Base-by-base conservation (phyloP, 1,140 invertebrate genomes). In the Akabosia matsudoensis region DNA sequence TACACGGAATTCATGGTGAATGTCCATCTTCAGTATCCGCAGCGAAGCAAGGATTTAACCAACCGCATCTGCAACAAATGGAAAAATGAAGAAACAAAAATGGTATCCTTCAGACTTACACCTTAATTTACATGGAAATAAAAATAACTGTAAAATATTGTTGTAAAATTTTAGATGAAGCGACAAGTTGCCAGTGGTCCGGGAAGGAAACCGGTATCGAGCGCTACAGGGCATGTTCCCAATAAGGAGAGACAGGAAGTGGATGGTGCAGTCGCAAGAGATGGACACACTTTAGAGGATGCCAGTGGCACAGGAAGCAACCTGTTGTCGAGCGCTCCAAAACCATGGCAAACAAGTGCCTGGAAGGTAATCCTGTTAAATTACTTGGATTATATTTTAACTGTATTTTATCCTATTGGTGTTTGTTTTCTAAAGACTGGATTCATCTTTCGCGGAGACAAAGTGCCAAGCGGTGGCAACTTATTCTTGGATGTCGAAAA, bases 361-460 rank as follows among this genome's bases (percentile, higher is more conserved):
- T 67, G 61, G 61, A 67, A 31, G 54, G 54, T 56, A 24, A 13
- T 56, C 10, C 10, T 4, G 54, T 56, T 56, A 10, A 56, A 56
- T 56, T 3, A 56, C 22, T 56, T 56, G n/a, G n/a, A 13, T 56
- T 4, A 56, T 56, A 13, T 22, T 45, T 10, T 10, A 24, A 13
- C 14, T 56, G 54, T 16, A 3, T 56, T 10, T 3, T 56, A 56
- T n/a, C 3, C 24, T 56, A 22, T 16, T 56, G 7, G 24, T 56
- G n/a, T 22, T 22, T 56, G n/a, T 56, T 22, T 56, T 16, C 37
- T 45, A 45, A 13, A 56, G 30, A 30, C 61, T 10, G 61, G 61
- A 30, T 67, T 67, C 31, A 67, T 67, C 28, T 67, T 67, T n/a
- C 61, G 61, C 22, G 61, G 61, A 67, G 61, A 67, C 30, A 67